phyloP scores from a whole-genome alignment of 92 coral and sea anemone genomes.

The Porites cylindrica region DNA sequence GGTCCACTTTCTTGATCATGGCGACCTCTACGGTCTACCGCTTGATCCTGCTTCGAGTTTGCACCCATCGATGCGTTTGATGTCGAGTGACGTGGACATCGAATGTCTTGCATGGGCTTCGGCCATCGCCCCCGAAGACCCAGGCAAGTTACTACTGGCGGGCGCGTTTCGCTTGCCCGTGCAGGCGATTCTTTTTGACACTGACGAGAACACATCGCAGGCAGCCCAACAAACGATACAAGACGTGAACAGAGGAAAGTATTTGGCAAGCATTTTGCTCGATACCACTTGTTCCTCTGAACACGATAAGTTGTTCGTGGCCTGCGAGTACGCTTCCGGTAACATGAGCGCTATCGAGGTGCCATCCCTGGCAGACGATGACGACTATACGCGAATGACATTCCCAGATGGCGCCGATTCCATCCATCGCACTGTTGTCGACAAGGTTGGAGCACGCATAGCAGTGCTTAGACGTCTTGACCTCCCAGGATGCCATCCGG shows the following conservation, averaged over 20 bases:
- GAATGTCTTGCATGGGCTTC: constrained; percentile 16
- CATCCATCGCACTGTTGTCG: background rate
- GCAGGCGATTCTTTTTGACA: no score
- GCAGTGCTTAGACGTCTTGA: constrained; percentile 5
- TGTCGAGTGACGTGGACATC: background rate
- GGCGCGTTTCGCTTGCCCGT: constrained; percentile 14
- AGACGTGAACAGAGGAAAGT: background rate
- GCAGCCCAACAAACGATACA: background rate
- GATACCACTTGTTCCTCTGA: background rate
- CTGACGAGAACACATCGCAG: background rate
- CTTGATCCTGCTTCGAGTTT: background rate
- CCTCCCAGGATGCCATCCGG: background rate
- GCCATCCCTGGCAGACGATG: background rate
- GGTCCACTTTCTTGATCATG: constrained; percentile 8
- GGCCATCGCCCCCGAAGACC: background rate
- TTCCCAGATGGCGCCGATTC: constrained; percentile 7
- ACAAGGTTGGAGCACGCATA: constrained; percentile 11
- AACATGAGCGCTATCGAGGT: constrained; percentile 17
- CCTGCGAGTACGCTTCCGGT: constrained; percentile 8
- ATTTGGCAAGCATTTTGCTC: background rate
- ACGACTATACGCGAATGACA: constrained; percentile 15
- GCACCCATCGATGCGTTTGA: background rate
- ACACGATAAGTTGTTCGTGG: constrained; percentile 8
- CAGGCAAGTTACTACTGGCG: background rate
- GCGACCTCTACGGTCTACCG: background rate